Conservation (phyloP, 1,140 invertebrate species). For the Diabrotica undecimpunctata region DNA sequence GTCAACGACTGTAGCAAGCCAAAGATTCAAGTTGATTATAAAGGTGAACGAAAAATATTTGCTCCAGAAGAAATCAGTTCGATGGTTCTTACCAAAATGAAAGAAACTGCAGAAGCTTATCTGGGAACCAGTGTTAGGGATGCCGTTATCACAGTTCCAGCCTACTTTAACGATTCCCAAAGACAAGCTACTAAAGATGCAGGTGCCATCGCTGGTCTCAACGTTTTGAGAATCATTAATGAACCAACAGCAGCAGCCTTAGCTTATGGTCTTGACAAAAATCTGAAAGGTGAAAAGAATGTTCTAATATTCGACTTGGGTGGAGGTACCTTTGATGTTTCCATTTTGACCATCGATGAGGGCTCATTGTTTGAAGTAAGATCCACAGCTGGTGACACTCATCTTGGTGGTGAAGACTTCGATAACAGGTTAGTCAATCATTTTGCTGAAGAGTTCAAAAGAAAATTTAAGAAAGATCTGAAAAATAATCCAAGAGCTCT, state of each 20-base stretch:
- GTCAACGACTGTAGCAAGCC: slow-evolving; percentile 50
- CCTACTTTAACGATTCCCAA: slow-evolving; percentile 64
- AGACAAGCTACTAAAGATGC: slow-evolving; percentile 67
- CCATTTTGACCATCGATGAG: slow-evolving; percentile 69
- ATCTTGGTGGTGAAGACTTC: slow-evolving; percentile 54
- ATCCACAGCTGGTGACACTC: slow-evolving; percentile 60
- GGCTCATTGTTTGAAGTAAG: slow-evolving; percentile 64
- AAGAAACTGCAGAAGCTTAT: slow-evolving; percentile 73
- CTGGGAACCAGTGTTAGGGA: slow-evolving; percentile 34
- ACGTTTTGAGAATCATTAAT: slow-evolving; percentile 52
- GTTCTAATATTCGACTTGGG: slow-evolving; percentile 64
- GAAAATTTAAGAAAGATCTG: slow-evolving; percentile 52
- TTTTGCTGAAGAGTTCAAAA: slow-evolving; percentile 51
- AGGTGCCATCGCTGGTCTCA: slow-evolving; percentile 60
- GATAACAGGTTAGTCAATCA: slow-evolving; percentile 69
- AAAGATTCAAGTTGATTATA: slow-evolving; percentile 70
- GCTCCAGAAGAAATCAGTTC: slow-evolving; percentile 48
- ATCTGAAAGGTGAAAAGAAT: slow-evolving; percentile 64
- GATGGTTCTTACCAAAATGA: slow-evolving; percentile 87
- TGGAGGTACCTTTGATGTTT: slow-evolving; percentile 70
- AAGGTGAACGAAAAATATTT: slow-evolving; percentile 55
- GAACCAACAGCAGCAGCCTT: slow-evolving; percentile 70
- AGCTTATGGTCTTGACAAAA: slow-evolving; percentile 62
- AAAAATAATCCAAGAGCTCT: slow-evolving; percentile 50
- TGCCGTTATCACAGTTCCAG: slow-evolving; percentile 45